Evolutionary conservation across 2,113 vertebrate species (phyloP).

Genomic region (Oceanodroma tethys): DNA sequence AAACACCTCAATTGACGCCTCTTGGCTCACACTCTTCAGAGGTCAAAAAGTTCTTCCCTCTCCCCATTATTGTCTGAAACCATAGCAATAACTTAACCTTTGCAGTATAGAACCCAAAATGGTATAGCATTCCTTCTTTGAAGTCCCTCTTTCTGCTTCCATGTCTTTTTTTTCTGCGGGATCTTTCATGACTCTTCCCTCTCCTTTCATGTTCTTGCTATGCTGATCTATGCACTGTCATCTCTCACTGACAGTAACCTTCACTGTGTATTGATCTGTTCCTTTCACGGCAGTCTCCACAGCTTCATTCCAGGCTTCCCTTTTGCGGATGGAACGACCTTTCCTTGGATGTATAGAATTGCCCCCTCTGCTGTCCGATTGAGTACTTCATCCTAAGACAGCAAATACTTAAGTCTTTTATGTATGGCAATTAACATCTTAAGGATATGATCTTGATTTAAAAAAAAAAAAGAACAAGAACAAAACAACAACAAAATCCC

Average conservation of each 20-base stretch:
- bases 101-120: not conserved
- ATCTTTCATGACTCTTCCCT: not conserved
- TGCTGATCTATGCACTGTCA: not conserved
- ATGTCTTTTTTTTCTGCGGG: not conserved
- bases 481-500: not conserved
- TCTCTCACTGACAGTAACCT: not conserved
- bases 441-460: not conserved
- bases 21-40: not conserved
- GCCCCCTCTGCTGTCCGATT: not conserved
- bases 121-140: not conserved
- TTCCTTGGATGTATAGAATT: not conserved
- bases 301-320: not conserved
- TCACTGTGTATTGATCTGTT: not conserved
- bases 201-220: not conserved
- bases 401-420: not conserved
- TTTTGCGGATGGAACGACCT: not conserved
- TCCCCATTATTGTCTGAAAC: not conserved
- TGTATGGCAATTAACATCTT: not conserved
- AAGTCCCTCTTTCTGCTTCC: not conserved
- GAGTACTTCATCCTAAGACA: not conserved
- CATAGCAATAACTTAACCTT: not conserved
- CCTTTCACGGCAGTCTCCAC: not conserved
- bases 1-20: not conserved
- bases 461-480: not conserved
- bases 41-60: not conserved